phyloP scores from a whole-genome alignment of 2,113 vertebrate genomes.

The Pseudopodoces humilis region DNA sequence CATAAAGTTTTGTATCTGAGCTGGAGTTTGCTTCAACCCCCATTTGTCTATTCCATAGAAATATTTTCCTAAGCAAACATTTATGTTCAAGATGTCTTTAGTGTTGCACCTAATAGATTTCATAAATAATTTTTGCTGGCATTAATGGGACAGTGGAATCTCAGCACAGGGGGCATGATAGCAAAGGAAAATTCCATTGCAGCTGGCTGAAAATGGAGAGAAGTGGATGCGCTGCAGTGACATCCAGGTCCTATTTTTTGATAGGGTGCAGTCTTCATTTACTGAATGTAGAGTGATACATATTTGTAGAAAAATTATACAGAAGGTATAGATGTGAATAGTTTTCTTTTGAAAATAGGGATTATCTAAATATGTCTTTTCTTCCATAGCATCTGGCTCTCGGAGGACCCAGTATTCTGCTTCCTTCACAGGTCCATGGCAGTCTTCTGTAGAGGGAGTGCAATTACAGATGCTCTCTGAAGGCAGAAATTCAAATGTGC shows the following conservation, averaged over 20 bases:
- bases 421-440: background rate
- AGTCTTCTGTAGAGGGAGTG: background rate
- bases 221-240: background rate
- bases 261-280: background rate
- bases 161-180: background rate
- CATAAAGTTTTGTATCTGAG: background rate
- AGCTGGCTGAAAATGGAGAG: background rate
- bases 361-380: background rate
- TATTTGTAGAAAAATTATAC: background rate
- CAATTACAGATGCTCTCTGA: background rate
- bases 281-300: background rate
- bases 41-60: background rate
- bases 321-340: rapidly evolving
- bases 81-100: conserved; percentile 27
- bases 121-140: conserved; percentile 21
- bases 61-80: conserved; percentile 24
- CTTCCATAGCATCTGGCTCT: background rate
- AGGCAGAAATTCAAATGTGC: background rate
- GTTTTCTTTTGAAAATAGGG: background rate
- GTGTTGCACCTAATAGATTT: conserved; percentile 14
- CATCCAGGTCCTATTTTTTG: background rate
- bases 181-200: conserved; percentile 4
- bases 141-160: conserved; percentile 9
- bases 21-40: background rate
- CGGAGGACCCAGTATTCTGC: background rate